These are phyloP conservation scores for Oreohelix idahoensis DNA, from an alignment of 1,140 invertebrate genomes.

Conservation along the genomic window DNA sequence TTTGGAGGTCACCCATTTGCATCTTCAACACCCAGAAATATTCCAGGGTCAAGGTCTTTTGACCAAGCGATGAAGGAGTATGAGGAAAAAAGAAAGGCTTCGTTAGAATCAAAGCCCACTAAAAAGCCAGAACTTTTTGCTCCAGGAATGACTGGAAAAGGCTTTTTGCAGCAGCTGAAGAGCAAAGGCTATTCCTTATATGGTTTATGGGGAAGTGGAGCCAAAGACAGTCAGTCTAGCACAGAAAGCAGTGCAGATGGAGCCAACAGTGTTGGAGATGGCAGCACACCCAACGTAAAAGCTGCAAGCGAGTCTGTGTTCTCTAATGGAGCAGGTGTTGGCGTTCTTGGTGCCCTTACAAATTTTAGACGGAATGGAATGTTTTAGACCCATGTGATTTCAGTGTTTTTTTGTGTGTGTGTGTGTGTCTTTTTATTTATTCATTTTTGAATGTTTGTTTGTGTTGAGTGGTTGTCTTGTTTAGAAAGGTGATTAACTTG, in stretches of 20 bases:
- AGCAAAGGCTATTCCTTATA: slow-evolving; percentile 60
- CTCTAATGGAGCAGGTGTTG: slow-evolving; percentile 41
- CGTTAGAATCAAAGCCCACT: neutral
- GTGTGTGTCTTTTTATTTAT: neutral
- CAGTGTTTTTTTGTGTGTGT: too few relatives aligned
- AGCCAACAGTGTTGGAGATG: neutral
- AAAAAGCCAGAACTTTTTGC: slow-evolving; percentile 25
- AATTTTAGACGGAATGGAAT: slow-evolving; percentile 57
- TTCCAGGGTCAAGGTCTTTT: slow-evolving; percentile 39
- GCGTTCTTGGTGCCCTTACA: slow-evolving; percentile 62
- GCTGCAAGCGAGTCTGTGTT: slow-evolving; percentile 41
- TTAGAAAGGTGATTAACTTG: neutral
- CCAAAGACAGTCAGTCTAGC: slow-evolving; percentile 16
- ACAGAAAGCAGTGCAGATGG: slow-evolving; percentile 2
- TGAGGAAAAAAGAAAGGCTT: neutral
- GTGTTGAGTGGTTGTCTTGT: neutral
- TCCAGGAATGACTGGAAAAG: slow-evolving; percentile 37
- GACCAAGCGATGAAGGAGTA: slow-evolving; percentile 17
- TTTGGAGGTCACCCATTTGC: neutral
- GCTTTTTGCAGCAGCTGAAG: slow-evolving; percentile 59
- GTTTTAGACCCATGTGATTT: slow-evolving; percentile 30
- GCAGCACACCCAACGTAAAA: slow-evolving; percentile 11
- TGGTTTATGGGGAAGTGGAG: slow-evolving; percentile 50
- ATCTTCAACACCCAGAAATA: neutral
- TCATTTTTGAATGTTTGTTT: neutral